Percentiles rank a stretch among this genome's conserved stretches.
Conservation (phyloP, 2,797 vertebrate genomes). For the Molossus alvarezi region DNA sequence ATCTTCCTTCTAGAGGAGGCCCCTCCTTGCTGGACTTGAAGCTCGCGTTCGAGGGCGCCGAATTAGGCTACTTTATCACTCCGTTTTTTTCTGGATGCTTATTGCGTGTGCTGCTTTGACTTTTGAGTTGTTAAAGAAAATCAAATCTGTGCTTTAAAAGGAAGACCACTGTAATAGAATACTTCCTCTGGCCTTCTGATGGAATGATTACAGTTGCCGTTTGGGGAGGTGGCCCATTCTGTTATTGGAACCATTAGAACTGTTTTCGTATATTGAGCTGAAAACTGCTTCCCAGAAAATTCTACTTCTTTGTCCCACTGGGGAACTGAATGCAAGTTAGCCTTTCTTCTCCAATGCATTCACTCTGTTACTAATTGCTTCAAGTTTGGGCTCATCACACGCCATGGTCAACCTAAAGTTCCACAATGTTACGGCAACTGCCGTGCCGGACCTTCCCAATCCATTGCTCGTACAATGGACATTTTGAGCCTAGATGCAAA, state of each 20-base stretch:
- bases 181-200: neutral
- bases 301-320: neutral
- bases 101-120: neutral
- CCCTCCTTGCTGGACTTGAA: neutral
- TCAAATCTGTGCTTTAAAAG: constrained; percentile 38
- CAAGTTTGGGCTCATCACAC: neutral
- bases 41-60: neutral
- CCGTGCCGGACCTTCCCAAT: neutral
- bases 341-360: neutral
- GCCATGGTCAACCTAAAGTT: neutral
- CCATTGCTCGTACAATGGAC: neutral
- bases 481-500: constrained; percentile 34
- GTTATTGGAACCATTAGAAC: neutral
- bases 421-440: neutral
- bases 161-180: neutral
- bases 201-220: neutral
- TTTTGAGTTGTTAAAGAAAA: neutral
- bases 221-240: neutral
- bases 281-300: constrained; percentile 55
- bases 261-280: neutral
- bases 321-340: neutral
- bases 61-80: neutral
- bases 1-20: neutral
- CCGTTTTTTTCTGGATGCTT: neutral
- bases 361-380: neutral